phyloP scores from a whole-genome alignment of 2,888 invertebrate species.

The Electrophaes corylata region DNA sequence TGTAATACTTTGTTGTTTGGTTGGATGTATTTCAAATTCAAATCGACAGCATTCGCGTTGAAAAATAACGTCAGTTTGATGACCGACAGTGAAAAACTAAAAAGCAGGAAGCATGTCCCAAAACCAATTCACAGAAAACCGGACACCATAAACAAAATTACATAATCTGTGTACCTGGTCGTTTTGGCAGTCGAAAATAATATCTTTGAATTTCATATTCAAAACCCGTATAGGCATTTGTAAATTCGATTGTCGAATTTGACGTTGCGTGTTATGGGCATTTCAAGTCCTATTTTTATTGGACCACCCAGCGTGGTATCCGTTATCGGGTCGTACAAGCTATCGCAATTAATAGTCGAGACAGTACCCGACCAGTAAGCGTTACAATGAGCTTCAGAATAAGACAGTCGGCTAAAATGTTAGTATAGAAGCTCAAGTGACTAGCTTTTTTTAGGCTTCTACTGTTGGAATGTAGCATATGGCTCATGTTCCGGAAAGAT shows the following conservation, averaged over 20 bases:
- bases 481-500: too few species aligned
- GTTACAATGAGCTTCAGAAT: too few species aligned
- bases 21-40: too few species aligned
- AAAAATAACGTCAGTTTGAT: background rate
- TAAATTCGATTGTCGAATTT: conserved; percentile 30
- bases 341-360: conserved; percentile 25
- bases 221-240: conserved; percentile 46
- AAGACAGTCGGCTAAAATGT: too few species aligned
- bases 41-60: background rate
- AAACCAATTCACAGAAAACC: background rate
- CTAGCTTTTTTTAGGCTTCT: too few species aligned
- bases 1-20: conserved; percentile 4
- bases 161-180: background rate
- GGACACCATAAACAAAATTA: background rate
- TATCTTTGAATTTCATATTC: conserved; percentile 57
- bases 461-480: too few species aligned
- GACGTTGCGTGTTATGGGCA: conserved; percentile 9
- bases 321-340: conserved; percentile 24
- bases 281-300: conserved; percentile 16
- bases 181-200: conserved; percentile 65
- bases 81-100: background rate
- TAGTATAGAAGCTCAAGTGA: too few species aligned
- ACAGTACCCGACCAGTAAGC: background rate
- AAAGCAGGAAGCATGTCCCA: background rate
- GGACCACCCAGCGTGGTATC: conserved; percentile 28